A percentile compares a stretch with the other conserved stretches of the same genome.
Evolutionary conservation across 2,113 vertebrate genomes (phyloP).

Genomic region (Ardeotis arabs): DNA sequence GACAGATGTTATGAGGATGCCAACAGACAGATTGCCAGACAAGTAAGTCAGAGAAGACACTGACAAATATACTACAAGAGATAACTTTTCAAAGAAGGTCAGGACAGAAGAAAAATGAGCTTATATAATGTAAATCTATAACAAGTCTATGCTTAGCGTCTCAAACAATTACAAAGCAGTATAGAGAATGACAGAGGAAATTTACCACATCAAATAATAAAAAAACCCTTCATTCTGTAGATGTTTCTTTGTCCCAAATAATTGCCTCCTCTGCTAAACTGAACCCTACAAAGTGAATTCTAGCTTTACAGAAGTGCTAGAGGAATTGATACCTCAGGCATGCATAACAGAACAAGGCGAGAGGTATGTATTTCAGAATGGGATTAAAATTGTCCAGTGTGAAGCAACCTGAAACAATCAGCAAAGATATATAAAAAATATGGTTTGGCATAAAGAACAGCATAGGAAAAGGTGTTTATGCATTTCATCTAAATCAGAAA

Average conservation of each 20-base stretch:
- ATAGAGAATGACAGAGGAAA: not conserved
- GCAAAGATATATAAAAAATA: not conserved
- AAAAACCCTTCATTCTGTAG: not conserved
- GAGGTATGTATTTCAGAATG: fast-evolving
- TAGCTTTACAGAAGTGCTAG: not conserved
- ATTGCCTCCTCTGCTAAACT: not conserved
- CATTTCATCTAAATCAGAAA: not conserved
- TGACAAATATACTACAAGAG: slow-evolving; percentile 62
- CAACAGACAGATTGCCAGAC: slow-evolving; percentile 57
- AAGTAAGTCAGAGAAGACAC: slow-evolving; percentile 61
- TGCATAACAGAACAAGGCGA: not conserved
- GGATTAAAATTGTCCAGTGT: not conserved
- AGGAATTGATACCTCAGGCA: not conserved
- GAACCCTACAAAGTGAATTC: not conserved
- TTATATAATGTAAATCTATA: slow-evolving; percentile 40
- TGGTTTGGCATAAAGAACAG: not conserved
- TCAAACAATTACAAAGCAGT: slow-evolving; percentile 4
- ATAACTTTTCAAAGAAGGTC: slow-evolving; percentile 63
- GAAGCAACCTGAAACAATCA: not conserved
- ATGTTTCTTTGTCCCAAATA: not conserved
- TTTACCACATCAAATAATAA: not conserved
- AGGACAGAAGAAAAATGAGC: slow-evolving; percentile 53
- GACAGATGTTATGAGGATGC: slow-evolving; percentile 69
- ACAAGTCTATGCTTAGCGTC: not conserved
- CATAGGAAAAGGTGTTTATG: not conserved